Base-by-base conservation (phyloP, 2,113 vertebrate species). In the Sturnira hondurensis region DNA sequence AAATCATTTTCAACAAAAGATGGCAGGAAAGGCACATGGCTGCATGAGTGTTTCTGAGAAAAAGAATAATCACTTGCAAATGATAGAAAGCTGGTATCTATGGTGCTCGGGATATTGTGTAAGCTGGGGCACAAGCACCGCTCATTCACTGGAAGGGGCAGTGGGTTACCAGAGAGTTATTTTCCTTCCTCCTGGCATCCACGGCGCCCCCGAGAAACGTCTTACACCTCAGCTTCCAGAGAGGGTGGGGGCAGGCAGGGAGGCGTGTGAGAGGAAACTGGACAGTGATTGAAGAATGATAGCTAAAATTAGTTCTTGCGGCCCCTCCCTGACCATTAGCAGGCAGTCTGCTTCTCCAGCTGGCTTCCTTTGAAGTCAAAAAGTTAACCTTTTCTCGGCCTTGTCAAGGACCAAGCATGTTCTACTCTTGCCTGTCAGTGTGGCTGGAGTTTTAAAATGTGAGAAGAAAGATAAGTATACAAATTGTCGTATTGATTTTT, bases 331-430 rank as follows among this genome's bases (percentile, higher is more conserved):
- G 52, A 82, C 88, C 92, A 91, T 93, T 68, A 94, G 77, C 90
- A 95, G 95, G 80, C 92, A 92, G 95, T 73, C 93, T 97, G 90
- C 96, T 86, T 93, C 95, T 96, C 96, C 88, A 93, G 95, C 94
- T 97, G 95, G 90, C 95, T 96, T 80, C 63, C 81, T 54, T 82
- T 84, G 67, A 86, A 92, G 92, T 96, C 85, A 89, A 31, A 96
- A 91, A 97, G 85, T 98, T 97, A 98, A 97, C 96, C 96, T 96
- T 94, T 97, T 93, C 94, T 76, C 68, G 96, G 93, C 97, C 94
- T 91, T 78, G 73, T 47, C 77, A 86, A 94, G 73, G 73, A 80
- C 94, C 93, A 83, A 83, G 36, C 41, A 4, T 80, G n/a, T 81
- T 86, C 73, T 65, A 12, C n/a, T 45, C 43, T 74, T 86, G 81